Conservation (phyloP, 2,113 vertebrate genomes). For the Clarias gariepinus region DNA sequence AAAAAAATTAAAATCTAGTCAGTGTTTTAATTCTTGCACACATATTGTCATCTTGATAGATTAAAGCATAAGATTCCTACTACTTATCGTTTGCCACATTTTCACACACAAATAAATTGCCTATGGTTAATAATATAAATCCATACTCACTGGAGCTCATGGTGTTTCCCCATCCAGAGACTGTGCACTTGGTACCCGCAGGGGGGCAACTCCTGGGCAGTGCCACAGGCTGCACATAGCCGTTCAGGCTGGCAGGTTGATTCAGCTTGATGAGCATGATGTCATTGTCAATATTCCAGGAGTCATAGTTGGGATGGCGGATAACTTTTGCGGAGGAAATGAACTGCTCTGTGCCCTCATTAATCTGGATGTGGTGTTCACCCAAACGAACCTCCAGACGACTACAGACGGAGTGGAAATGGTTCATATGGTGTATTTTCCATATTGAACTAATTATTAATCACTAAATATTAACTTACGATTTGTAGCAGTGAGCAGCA, state of each 20-base stretch:
- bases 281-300: conserved; percentile 67
- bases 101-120: neutral
- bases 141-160: conserved; percentile 59
- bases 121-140: neutral
- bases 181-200: conserved; percentile 66
- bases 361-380: conserved; percentile 61
- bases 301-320: conserved; percentile 59
- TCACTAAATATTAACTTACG: conserved; percentile 46
- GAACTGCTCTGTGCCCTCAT: conserved; percentile 60
- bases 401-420: conserved; percentile 34
- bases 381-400: conserved; percentile 61
- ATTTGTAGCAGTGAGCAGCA: conserved; percentile 68
- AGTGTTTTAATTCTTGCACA: neutral
- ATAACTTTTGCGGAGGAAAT: conserved; percentile 25
- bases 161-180: conserved; percentile 79
- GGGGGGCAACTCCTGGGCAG: conserved; percentile 62
- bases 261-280: conserved; percentile 76
- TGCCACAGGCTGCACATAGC: conserved; percentile 60
- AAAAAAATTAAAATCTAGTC: neutral
- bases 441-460: neutral
- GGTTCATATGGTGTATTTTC: neutral
- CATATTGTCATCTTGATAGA: neutral
- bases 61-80: no score
- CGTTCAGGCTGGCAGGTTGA: conserved; percentile 31
- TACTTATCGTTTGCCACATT: no score